Evolutionary conservation across 1,140 invertebrate genomes (phyloP).

Genomic region (Cardiocondyla obscurior): DNA sequence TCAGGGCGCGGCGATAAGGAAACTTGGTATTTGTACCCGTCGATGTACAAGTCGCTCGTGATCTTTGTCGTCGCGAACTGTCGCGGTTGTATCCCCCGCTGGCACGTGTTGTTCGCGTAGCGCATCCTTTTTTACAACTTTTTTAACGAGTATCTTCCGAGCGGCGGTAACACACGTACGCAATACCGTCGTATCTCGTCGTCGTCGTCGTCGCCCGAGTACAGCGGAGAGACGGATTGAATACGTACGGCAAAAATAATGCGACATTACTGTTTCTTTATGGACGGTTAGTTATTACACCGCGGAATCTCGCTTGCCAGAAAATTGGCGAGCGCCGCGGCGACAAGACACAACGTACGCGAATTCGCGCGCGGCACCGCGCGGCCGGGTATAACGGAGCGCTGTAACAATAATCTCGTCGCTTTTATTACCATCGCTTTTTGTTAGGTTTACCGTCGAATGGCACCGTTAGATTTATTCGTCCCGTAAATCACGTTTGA

Average conservation of each 20-base stretch:
- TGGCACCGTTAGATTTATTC: conserved; percentile 29
- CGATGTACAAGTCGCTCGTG: background rate
- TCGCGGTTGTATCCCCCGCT: background rate
- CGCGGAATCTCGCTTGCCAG: background rate
- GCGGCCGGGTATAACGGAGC: conserved; percentile 8
- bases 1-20: conserved; percentile 11
- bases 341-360: conserved; percentile 4
- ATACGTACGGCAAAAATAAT: conserved; percentile 19
- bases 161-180: no score
- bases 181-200: background rate
- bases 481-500: conserved; percentile 43
- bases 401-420: conserved; percentile 52
- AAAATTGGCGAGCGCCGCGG: conserved; percentile 26
- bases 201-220: background rate
- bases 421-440: conserved; percentile 43
- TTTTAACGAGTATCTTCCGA: conserved; percentile 5
- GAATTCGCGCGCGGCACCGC: conserved; percentile 4
- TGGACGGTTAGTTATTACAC: conserved; percentile 49
- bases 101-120: conserved; percentile 10
- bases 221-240: conserved; percentile 25
- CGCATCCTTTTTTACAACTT: background rate
- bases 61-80: background rate
- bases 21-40: background rate
- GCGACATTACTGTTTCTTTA: conserved; percentile 14
- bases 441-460: conserved; percentile 33